Base-by-base conservation (phyloP, 2,113 vertebrate genomes). In the Myotis lucifugus region DNA sequence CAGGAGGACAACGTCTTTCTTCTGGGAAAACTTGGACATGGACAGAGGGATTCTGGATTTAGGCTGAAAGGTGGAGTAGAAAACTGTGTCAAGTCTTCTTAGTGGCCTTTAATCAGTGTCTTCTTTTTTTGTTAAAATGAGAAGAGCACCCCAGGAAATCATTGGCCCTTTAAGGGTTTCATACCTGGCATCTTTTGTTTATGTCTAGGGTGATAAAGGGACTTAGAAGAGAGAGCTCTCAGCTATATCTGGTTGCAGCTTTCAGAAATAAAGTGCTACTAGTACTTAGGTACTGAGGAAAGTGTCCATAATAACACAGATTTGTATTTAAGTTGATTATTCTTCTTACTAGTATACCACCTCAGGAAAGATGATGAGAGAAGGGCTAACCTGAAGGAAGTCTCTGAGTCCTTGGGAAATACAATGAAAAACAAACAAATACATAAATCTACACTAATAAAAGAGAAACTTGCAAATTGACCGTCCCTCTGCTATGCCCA, bases 371-470 rank as follows among this genome's bases (percentile, higher is more conserved):
- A n/a, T n/a, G n/a, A n/a, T n/a, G n/a, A n/a, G n/a, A n/a, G n/a
- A n/a, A n/a, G n/a, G n/a, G n/a, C n/a, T 85, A 83, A 92, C 3
- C 6, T 42, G 17, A 87, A 90, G 21, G 67, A 40, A 92, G 61
- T 1, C 3, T 70, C 34, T 73, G 4, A 4, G 34, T 85, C 95
- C 17, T 21, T 67, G 18, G 27, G 1, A 90, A 69, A 90, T 8
- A 3, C 70, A 21, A 90, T 54, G n/a, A n/a, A n/a, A 72, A 40
- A 73, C 46, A 46, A 46, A 10, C 46, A 46, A 46, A 46, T 2
- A n/a, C n/a, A n/a, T n/a, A 46, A 46, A 42, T 42, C 7, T 42
- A 42, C 42, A 42, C 42, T 42, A 42, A 42, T 42, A 8, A 42
- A 42, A 42, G 42, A 42, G 42, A 42, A 42, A 42, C 42, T 8